Base-by-base conservation (phyloP, 92 coral and sea anemone genomes). In the Pocillopora grandis region DNA sequence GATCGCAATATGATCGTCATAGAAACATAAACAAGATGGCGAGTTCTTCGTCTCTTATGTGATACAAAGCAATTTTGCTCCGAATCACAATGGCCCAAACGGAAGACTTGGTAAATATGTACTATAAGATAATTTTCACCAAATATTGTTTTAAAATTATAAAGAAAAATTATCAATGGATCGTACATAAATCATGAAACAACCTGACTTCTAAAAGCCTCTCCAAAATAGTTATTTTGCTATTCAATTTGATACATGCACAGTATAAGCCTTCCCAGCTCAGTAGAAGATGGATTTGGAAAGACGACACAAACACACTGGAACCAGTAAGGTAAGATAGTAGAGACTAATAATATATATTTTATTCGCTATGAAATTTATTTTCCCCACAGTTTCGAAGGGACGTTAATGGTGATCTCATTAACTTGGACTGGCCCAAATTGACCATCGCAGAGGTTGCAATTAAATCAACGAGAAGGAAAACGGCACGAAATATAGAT, bases 221-320 rank as follows among this genome's bases (percentile, higher is more conserved):
- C 8, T 42, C 5, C 52, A 42, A 42, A 42, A 42, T 18, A 62
- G 19, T 62, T 12, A 62, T 62, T 62, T 62, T 6, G n/a, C 2
- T 16, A n/a, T 62, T 62, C 7, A 6, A 62, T 18, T 13, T 0
- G 20, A 14, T 17, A 36, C 65, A 56, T 15, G 18, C 66, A 15
- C 49, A 84, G 88, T 67, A 31, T 76, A 76, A 70, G 66, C 68
- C 68, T 64, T 23, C 87, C 58, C 52, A 20, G 55, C 76, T 92
- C 67, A 94, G 95, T 58, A 88, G 90, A 72, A 89, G 95, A 42
- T 97, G 99, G 99, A 77, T 97, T 16, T 97, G 99, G 99, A 95
- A 91, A 68, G 99, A 97, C 18, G 99, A 97, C 8, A 94, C 98
- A 52, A 97, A 97, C 79, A 94, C 95, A 16, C 71, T 96, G 72